Evolutionary conservation across 2,797 vertebrate genomes (phyloP).

Genomic region (Cirrhinus molitorella): DNA sequence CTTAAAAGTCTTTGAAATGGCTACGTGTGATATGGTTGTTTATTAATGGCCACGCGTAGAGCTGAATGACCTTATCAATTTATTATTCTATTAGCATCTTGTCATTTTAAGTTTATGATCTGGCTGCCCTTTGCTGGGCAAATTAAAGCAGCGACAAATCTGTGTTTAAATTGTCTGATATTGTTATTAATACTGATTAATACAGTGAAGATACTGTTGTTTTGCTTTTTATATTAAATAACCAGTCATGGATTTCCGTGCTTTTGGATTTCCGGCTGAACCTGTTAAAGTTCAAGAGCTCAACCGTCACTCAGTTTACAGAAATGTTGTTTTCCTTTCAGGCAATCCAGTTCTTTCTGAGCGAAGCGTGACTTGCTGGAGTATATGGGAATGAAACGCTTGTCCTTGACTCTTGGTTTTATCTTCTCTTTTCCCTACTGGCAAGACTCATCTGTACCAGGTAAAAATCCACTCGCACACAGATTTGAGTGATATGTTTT

Average conservation of each 20-base stretch:
- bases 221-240: slow-evolving; percentile 71
- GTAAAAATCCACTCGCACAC: neutral
- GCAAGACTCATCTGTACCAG: neutral
- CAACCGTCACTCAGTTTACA: slow-evolving; percentile 31
- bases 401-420: neutral
- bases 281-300: slow-evolving; percentile 28
- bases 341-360: neutral
- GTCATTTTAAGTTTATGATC: slow-evolving; percentile 46
- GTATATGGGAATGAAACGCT: neutral
- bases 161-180: slow-evolving; percentile 65
- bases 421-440: neutral
- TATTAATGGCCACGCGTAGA: slow-evolving; percentile 28
- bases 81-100: slow-evolving; percentile 41
- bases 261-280: slow-evolving; percentile 41
- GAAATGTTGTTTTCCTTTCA: neutral
- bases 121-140: slow-evolving; percentile 64
- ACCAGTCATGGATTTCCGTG: slow-evolving; percentile 62
- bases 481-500: neutral
- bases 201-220: slow-evolving; percentile 65
- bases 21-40: neutral
- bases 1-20: neutral
- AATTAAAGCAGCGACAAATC: slow-evolving; percentile 64
- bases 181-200: slow-evolving; percentile 64
- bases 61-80: slow-evolving; percentile 27
- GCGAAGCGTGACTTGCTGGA: neutral